A percentile compares a stretch with the other conserved stretches of the same genome.
phyloP scores from a whole-genome alignment of 2,113 vertebrate species.

The Amazona guildingii region DNA sequence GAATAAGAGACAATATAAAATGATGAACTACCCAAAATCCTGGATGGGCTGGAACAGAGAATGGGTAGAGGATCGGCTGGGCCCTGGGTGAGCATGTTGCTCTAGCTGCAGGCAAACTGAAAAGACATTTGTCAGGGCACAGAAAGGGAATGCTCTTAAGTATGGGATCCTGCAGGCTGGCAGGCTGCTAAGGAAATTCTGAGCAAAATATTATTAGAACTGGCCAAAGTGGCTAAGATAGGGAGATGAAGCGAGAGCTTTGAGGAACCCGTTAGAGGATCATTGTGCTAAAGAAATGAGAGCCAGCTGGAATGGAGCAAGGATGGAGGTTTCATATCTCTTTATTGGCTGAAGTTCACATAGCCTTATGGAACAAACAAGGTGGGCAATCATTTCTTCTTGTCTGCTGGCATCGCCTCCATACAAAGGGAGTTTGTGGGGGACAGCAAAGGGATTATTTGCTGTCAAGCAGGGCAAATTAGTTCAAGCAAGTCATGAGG shows the following conservation, averaged over 20 bases:
- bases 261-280: not conserved
- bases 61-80: not conserved
- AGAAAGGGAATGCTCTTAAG: not conserved
- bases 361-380: rapidly evolving
- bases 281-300: not conserved
- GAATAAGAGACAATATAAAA: not conserved
- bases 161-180: not conserved
- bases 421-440: not conserved
- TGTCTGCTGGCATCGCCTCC: not conserved
- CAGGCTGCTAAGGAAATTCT: not conserved
- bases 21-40: not conserved
- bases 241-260: not conserved
- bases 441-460: not conserved
- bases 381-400: not conserved
- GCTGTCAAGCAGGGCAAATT: not conserved
- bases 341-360: not conserved
- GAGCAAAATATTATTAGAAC: not conserved
- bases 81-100: not conserved
- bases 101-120: not conserved
- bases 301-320: not conserved
- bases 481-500: not conserved
- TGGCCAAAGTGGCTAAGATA: not conserved
- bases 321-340: not conserved
- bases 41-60: not conserved
- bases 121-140: not conserved